Percentiles rank a stretch among this genome's conserved stretches.
Evolutionary conservation across 2,113 vertebrate species (phyloP).

Genomic region (Microtus oregoni): DNA sequence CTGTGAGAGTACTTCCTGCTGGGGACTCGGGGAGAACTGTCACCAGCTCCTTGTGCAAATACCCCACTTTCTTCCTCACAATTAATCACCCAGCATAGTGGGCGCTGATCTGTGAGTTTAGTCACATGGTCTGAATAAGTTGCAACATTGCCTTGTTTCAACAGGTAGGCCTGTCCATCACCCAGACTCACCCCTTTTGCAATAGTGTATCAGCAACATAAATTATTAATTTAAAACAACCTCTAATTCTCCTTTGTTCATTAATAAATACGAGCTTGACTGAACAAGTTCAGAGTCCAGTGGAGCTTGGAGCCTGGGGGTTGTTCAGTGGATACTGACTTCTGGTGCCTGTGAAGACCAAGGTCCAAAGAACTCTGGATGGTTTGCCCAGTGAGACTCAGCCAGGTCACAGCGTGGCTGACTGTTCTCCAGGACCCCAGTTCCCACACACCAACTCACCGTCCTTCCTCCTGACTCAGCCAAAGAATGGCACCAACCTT

Average conservation of each 20-base stretch:
- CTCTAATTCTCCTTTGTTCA: neutral
- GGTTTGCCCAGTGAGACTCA: neutral
- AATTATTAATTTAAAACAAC: conserved; percentile 48
- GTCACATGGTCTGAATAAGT: neutral
- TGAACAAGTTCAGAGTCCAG: neutral
- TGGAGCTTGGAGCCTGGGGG: neutral
- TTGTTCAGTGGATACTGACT: neutral
- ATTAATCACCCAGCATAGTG: conserved; percentile 8
- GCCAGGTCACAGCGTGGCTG: neutral
- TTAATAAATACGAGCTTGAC: neutral
- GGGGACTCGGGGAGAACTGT: neutral
- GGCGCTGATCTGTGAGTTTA: neutral
- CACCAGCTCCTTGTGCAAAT: neutral
- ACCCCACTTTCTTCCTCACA: neutral
- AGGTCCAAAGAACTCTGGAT: neutral
- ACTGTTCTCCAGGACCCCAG: neutral
- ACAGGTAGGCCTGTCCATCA: neutral
- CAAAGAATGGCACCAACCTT: neutral
- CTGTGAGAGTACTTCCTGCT: neutral
- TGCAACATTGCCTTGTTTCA: neutral
- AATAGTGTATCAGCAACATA: neutral
- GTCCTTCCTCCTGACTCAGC: neutral
- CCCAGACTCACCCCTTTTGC: neutral
- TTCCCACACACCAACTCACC: neutral
- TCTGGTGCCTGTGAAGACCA: neutral